These are phyloP conservation scores for Microtus montanus DNA, from an alignment of 2,113 vertebrate species.

Conservation along the genomic window DNA sequence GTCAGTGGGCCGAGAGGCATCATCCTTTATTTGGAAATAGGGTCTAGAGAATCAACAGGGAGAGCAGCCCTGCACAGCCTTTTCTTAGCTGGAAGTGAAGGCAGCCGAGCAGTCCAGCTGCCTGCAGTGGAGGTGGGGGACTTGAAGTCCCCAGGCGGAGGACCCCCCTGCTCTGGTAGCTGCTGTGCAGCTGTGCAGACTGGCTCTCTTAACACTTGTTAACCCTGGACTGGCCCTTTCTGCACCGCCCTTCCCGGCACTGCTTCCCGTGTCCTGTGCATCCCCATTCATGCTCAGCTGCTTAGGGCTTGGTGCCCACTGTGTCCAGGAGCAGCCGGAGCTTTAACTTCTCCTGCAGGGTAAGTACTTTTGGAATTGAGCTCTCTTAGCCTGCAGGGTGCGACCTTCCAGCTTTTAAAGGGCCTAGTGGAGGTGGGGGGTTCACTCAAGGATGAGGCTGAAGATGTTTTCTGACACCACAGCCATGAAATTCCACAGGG, in stretches of 20 bases:
- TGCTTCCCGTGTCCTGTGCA: not conserved
- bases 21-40: not conserved
- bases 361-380: conserved; percentile 62
- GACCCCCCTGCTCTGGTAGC: conserved; percentile 69
- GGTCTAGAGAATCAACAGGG: no score
- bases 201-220: conserved; percentile 78
- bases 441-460: not conserved
- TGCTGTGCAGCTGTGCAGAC: conserved; percentile 67
- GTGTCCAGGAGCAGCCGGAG: not conserved
- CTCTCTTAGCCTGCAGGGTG: accelerated
- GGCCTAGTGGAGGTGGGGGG: not conserved
- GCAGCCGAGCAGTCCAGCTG: conserved; percentile 50
- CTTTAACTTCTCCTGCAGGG: conserved; percentile 22
- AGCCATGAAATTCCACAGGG: conserved; percentile 59
- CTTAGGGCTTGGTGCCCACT: not conserved
- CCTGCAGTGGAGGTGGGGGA: conserved; percentile 34
- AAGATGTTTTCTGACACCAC: conserved; percentile 50
- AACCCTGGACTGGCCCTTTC: conserved; percentile 53
- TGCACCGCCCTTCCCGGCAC: not conserved
- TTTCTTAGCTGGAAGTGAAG: not conserved
- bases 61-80: no score
- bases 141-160: not conserved
- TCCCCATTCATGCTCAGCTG: not conserved
- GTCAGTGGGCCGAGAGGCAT: not conserved
- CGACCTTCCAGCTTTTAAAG: conserved; percentile 7